phyloP scores from a whole-genome alignment of 2,797 vertebrate genomes.

The Simalia tracyae region DNA sequence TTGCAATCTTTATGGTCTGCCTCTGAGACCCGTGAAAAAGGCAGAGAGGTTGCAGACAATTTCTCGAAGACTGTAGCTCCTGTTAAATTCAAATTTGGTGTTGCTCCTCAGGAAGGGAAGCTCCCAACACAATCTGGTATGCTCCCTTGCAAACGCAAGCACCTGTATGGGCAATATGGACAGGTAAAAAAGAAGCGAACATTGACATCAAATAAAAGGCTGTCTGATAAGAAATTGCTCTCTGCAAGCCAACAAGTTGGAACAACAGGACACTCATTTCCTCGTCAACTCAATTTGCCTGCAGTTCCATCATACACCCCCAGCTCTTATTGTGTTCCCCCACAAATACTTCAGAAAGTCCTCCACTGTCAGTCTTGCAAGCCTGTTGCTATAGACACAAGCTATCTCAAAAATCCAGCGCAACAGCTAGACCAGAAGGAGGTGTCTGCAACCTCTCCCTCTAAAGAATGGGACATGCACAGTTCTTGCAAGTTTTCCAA shows the following conservation, averaged over 20 bases:
- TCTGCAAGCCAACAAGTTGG: not conserved
- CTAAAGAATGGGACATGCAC: not conserved
- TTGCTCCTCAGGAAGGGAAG: not conserved
- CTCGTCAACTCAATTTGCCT: not conserved
- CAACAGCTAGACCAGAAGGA: not conserved
- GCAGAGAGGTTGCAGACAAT: not conserved
- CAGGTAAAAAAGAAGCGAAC: slow-evolving; percentile 53
- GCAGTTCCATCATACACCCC: not conserved
- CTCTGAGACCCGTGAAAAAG: not conserved
- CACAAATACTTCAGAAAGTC: not conserved
- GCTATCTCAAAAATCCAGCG: not conserved
- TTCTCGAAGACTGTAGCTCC: not conserved
- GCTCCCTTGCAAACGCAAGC: slow-evolving; percentile 52
- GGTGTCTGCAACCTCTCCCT: not conserved
- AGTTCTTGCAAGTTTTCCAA: not conserved
- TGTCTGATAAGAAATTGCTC: slow-evolving; percentile 7
- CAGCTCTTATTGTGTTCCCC: not conserved
- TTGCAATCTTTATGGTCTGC: not conserved
- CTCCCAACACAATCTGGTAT: accelerated
- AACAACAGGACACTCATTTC: accelerated
- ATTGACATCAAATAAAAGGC: not conserved
- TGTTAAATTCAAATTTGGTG: not conserved
- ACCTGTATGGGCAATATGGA: not conserved
- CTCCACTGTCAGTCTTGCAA: not conserved
- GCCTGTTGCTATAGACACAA: not conserved